Conservation (phyloP, 1,140 invertebrate genomes). For the Gerris buenoi region DNA sequence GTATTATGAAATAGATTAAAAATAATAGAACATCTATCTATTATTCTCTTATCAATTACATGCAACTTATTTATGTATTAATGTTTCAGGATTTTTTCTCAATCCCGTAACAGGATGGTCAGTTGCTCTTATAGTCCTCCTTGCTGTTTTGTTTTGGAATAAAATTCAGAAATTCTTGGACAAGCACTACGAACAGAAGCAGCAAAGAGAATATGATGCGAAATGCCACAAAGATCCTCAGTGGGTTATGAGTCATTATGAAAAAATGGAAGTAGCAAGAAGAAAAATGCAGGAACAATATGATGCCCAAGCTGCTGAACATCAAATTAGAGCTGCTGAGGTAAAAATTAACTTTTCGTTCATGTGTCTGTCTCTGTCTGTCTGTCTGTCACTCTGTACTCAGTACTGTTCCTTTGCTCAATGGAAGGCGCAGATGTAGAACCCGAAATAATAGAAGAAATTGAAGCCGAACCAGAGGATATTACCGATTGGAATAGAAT, state of each 20-base stretch:
- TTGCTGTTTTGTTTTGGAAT: constrained; percentile 5
- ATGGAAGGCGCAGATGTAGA: no score
- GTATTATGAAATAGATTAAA: no score
- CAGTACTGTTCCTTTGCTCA: no score
- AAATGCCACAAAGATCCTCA: constrained; percentile 22
- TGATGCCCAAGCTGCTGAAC: constrained; percentile 19
- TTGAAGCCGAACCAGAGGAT: neutral
- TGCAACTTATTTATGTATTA: no score
- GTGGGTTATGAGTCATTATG: constrained; percentile 11
- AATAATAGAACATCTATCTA: no score
- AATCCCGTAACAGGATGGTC: constrained; percentile 13
- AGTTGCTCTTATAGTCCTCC: constrained; percentile 4
- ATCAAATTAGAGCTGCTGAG: no score
- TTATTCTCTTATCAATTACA: no score
- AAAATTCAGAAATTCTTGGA: constrained; percentile 12
- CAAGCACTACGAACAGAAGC: constrained; percentile 6
- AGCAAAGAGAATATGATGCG: constrained; percentile 12
- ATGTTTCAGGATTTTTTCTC: no score
- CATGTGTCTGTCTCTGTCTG: no score
- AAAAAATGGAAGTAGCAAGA: constrained; percentile 17
- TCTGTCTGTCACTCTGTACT: no score
- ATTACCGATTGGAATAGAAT: neutral
- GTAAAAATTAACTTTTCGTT: no score
- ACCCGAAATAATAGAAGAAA: no score
- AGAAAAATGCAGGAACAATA: constrained; percentile 20